These are phyloP conservation scores for Dicycla oo DNA, from an alignment of 2,888 invertebrate genomes.

Conservation along the genomic window DNA sequence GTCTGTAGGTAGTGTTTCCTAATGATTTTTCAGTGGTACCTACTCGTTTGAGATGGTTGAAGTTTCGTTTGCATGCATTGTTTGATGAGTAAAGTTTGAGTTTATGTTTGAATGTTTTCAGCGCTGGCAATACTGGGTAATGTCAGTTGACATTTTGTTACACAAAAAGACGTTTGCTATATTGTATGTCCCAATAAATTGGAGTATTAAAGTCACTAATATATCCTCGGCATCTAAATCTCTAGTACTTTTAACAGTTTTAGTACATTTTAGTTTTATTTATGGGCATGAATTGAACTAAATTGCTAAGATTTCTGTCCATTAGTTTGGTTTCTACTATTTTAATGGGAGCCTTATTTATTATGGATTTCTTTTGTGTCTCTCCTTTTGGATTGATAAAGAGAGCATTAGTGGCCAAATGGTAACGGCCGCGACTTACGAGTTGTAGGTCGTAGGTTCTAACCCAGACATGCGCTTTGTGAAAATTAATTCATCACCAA, in stretches of 20 bases:
- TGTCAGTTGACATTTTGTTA: conserved; percentile 51
- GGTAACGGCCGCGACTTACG: too few species aligned
- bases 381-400: background rate
- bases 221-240: conserved; percentile 42
- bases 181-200: conserved; percentile 50
- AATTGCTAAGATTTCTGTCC: conserved; percentile 43
- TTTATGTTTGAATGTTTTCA: conserved; percentile 39
- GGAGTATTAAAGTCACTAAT: conserved; percentile 21
- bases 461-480: too few species aligned
- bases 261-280: conserved; percentile 44
- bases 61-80: conserved; percentile 49
- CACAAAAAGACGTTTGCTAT: conserved; percentile 30
- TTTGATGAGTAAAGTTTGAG: conserved; percentile 49
- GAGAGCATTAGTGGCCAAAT: too few species aligned
- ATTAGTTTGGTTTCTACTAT: conserved; percentile 49
- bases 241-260: conserved; percentile 32
- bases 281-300: conserved; percentile 37
- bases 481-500: too few species aligned
- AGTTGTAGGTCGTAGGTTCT: too few species aligned
- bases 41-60: conserved; percentile 40
- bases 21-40: conserved; percentile 66
- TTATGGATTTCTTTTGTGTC: conserved; percentile 1
- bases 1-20: conserved; percentile 67
- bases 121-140: conserved; percentile 55
- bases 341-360: conserved; percentile 33